A percentile compares a stretch with the other conserved stretches of the same genome.
phyloP scores from a whole-genome alignment of 2,888 invertebrate species.

The Apodemia mormo region DNA sequence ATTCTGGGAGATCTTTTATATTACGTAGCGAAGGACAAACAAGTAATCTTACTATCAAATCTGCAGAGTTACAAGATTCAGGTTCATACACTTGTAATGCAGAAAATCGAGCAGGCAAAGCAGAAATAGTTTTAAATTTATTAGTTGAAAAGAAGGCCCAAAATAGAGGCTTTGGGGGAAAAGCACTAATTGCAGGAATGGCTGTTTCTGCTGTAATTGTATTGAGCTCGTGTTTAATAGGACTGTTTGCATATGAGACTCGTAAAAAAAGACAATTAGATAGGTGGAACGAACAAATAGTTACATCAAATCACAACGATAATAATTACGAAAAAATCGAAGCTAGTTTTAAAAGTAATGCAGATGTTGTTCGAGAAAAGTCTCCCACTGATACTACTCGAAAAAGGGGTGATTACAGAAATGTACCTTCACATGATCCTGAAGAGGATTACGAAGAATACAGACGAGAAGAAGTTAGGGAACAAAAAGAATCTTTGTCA shows the following conservation, averaged over 20 bases:
- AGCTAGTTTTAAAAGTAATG: constrained; percentile 80
- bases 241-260: constrained; percentile 84
- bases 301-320: constrained; percentile 69
- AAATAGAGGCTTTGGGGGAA: constrained; percentile 81
- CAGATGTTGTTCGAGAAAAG: constrained; percentile 57
- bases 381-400: constrained; percentile 58
- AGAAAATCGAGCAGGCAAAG: constrained; percentile 90
- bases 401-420: constrained; percentile 87
- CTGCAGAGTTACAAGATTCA: constrained; percentile 88
- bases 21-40: constrained; percentile 85
- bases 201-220: constrained; percentile 86
- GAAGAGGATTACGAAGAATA: constrained; percentile 82
- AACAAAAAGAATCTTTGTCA: constrained; percentile 53
- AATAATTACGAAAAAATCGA: constrained; percentile 92
- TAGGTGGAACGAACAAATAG: constrained; percentile 78
- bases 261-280: constrained; percentile 82
- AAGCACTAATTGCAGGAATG: constrained; percentile 84
- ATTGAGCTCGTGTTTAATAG: constrained; percentile 84
- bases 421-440: constrained; percentile 86
- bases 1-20: constrained; percentile 83
- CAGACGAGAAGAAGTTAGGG: constrained; percentile 50
- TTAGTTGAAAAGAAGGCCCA: constrained; percentile 85
- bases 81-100: constrained; percentile 90
- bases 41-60: constrained; percentile 87
- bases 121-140: constrained; percentile 87